Base-by-base conservation (phyloP, 2,113 vertebrate genomes). In the Paradisaea rubra region DNA sequence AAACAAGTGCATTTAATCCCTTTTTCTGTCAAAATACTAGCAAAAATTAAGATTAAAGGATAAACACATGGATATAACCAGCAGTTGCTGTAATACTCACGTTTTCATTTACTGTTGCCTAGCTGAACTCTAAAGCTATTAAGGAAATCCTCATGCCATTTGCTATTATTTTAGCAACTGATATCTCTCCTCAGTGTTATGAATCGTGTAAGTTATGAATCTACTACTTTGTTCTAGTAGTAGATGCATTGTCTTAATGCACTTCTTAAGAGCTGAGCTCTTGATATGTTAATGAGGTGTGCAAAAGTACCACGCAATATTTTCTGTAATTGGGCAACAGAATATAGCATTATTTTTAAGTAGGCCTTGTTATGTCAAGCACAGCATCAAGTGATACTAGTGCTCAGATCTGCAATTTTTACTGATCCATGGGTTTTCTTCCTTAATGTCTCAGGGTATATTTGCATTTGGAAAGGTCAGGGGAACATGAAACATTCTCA, bases 211-310 rank as follows among this genome's bases (percentile, higher is more conserved):
- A 96, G 86, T 91, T 92, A 25, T 25, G 23, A 15, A 49, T 49
- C 24, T 49, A 25, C 47, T 49, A 93, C 94, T 94, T 95, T 94
- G 74, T 90, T 94, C 83, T 61, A 76, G 47, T 89, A 94, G 89
- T 69, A 89, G 86, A 86, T 92, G 74, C 81, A 70, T 76, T 78
- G 73, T 93, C 81, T 93, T 88, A 37, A 76, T 4, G 8, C 37
- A 70, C 39, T 90, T 89, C 85, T 88, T 81, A 86, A 96, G 63
- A 93, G 85, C 79, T 65, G 82, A 94, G 81, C 78, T 94, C 93
- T 96, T 73, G 71, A 96, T 92, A 77, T 86, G 88, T 88, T 95
- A 97, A 97, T 96, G 95, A 96, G 95, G 86, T 96, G 91, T 96
- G 93, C 92, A 86, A 53, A 95, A 91, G 84, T 59, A 68, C 80